Conservation (phyloP, 1,140 invertebrate species). For the Acromyrmex heyeri region DNA sequence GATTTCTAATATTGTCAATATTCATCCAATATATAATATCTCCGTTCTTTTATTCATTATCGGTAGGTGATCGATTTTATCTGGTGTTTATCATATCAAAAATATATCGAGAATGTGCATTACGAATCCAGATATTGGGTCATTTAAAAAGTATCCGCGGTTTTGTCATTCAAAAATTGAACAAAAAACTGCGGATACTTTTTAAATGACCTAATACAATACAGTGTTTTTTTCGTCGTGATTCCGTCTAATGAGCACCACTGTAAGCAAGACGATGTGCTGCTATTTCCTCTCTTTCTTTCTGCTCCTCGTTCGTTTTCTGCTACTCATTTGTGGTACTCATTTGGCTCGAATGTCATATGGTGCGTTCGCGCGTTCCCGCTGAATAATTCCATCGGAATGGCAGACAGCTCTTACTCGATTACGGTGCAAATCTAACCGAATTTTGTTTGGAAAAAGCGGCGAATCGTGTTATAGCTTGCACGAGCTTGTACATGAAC, state of each 20-base stretch:
- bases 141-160: too few relatives aligned
- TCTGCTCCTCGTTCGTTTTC: not conserved
- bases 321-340: not conserved
- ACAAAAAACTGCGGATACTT: too few relatives aligned
- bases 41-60: not conserved
- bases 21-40: not conserved
- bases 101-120: not conserved
- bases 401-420: not conserved
- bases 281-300: slow-evolving; percentile 3
- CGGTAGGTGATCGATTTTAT: not conserved
- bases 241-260: slow-evolving; percentile 15
- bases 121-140: not conserved
- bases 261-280: not conserved
- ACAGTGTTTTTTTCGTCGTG: not conserved
- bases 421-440: slow-evolving; percentile 7
- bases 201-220: too few relatives aligned
- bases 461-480: slow-evolving; percentile 3
- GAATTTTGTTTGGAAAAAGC: slow-evolving; percentile 13
- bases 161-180: too few relatives aligned
- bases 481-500: slow-evolving; percentile 27
- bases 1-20: slow-evolving; percentile 31
- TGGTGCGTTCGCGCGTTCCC: not conserved
- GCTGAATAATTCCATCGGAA: slow-evolving; percentile 9
- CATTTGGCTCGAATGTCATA: slow-evolving; percentile 24
- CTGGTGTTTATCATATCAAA: too few relatives aligned